Conservation (phyloP, 2,113 vertebrate genomes). For the Calidris pygmaea region DNA sequence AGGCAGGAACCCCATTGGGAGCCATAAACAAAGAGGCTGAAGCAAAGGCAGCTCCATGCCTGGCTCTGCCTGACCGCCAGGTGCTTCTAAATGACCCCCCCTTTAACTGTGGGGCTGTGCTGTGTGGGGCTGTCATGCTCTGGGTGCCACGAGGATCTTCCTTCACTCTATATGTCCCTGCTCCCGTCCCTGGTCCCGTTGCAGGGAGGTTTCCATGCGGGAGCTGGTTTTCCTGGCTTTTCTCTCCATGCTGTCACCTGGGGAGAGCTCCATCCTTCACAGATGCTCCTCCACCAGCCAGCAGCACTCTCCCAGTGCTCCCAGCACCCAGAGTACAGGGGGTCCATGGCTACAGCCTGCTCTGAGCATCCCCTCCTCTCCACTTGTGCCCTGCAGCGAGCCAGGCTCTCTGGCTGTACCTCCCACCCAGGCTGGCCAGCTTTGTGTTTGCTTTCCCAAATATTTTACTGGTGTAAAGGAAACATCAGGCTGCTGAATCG, state of each 20-base stretch:
- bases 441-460: slow-evolving; percentile 28
- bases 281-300: neutral
- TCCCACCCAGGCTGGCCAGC: neutral
- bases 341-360: neutral
- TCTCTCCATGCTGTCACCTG: neutral
- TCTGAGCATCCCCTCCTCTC: neutral
- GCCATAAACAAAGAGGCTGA: neutral
- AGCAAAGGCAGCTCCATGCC: neutral
- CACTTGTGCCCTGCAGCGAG: neutral
- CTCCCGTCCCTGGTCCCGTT: neutral
- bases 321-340: neutral
- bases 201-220: neutral
- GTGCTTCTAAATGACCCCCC: neutral
- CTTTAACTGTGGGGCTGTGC: neutral
- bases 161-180: rapidly evolving
- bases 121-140: neutral
- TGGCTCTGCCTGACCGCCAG: neutral
- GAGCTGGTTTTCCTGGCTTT: neutral
- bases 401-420: neutral
- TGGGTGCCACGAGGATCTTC: neutral
- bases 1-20: neutral
- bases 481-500: neutral
- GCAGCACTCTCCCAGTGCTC: neutral
- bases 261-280: neutral
- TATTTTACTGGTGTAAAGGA: slow-evolving; percentile 7